These are phyloP conservation scores for Taeniopygia guttata DNA, from an alignment of 2,797 vertebrate genomes.

Conservation along the genomic window DNA sequence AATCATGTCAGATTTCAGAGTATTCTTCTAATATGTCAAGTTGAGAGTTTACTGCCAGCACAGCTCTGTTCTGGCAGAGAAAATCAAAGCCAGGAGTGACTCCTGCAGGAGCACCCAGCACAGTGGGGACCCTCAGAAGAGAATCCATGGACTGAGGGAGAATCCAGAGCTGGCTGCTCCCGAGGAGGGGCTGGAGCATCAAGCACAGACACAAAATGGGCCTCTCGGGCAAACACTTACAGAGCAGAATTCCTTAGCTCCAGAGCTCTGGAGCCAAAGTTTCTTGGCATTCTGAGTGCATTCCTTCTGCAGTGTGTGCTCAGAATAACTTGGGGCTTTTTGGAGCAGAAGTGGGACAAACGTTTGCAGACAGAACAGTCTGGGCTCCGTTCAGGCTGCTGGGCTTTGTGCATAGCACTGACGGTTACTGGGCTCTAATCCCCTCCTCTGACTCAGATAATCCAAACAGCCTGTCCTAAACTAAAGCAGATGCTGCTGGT, in stretches of 20 bases:
- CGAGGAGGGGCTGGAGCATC: neutral
- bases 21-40: neutral
- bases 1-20: neutral
- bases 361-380: neutral
- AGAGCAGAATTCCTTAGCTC: conserved; percentile 42
- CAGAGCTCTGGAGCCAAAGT: conserved; percentile 12
- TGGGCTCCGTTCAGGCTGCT: neutral
- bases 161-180: neutral
- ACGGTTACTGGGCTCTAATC: neutral
- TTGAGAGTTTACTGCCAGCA: neutral
- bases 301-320: conserved; percentile 61
- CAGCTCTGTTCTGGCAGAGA: neutral
- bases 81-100: neutral
- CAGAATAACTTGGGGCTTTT: conserved; percentile 55
- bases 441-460: neutral
- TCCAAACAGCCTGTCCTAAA: neutral
- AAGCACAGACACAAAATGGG: neutral
- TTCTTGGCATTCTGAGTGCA: conserved; percentile 52
- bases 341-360: conserved; percentile 51
- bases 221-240: neutral
- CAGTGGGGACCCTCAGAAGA: neutral
- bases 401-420: neutral
- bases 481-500: neutral
- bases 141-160: neutral
- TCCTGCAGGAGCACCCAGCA: neutral